phyloP scores from a whole-genome alignment of 1,140 invertebrate species.

The Calephelis virginiensis region DNA sequence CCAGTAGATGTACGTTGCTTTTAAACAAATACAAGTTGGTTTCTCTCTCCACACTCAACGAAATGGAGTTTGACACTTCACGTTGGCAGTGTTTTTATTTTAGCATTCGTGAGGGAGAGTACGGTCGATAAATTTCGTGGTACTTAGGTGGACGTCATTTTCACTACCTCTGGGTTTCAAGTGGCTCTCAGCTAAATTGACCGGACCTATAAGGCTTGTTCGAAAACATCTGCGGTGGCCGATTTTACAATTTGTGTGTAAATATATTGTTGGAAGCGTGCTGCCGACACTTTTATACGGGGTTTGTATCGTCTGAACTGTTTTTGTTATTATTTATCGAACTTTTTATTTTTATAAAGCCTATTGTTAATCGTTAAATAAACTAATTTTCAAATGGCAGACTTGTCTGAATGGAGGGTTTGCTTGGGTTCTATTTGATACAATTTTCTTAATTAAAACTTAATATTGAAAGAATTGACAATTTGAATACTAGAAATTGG shows the following conservation, averaged over 20 bases:
- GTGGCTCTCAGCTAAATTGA: constrained; percentile 60
- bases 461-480: too few relatives aligned
- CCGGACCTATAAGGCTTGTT: constrained; percentile 46
- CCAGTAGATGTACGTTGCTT: constrained; percentile 13
- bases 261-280: constrained; percentile 6
- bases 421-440: too few relatives aligned
- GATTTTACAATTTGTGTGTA: constrained; percentile 29
- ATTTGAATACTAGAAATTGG: too few relatives aligned
- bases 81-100: constrained; percentile 61
- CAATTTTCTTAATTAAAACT: too few relatives aligned
- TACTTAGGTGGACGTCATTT: constrained; percentile 60
- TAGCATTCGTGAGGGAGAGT: constrained; percentile 55
- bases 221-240: constrained; percentile 39
- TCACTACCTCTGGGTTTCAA: constrained; percentile 53
- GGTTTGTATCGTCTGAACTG: too few relatives aligned
- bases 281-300: constrained; percentile 5
- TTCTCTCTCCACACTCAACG: constrained; percentile 28
- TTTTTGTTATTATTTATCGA: too few relatives aligned
- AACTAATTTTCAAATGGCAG: too few relatives aligned
- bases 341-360: too few relatives aligned
- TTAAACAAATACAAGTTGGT: constrained; percentile 31
- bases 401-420: too few relatives aligned
- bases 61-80: constrained; percentile 62
- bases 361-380: too few relatives aligned
- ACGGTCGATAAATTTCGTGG: constrained; percentile 69